Base-by-base conservation (phyloP, 2,113 vertebrate species). In the Zosterops japonicus region DNA sequence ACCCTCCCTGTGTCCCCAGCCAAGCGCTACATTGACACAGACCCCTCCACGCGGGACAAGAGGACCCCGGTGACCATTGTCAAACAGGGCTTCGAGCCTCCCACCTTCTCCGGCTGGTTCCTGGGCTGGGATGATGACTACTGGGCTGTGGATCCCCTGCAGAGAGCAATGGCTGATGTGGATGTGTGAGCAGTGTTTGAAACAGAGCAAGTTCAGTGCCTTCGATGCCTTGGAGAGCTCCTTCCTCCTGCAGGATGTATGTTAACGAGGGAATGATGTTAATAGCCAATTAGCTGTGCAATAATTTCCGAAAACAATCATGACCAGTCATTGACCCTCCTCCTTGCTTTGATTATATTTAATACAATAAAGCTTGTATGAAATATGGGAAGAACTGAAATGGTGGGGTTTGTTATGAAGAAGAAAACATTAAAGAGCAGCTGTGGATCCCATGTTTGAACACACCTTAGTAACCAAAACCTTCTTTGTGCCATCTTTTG, bases 31-130 rank as follows among this genome's bases (percentile, higher is more conserved):
- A 99, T 99, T 0, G 98, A 99, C 92, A 99, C 99, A 0, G 99
- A 99, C 47, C 99, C 99, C 0, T 98, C 99, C 55, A 99, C 97
- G 87, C 97, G 99, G 3, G 99, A 99, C 68, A 94, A 65, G 76
- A 95, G 99, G 67, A 99, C 99, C 2, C 98, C 99, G 1, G 97
- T 99, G 76, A 98, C 98, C 0, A 91, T 98, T 2, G 96, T 99
- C 87, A 99, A 99, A 72, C 99, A 99, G 94, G 97, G 98, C 47
- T 98, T 97, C 1, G 99, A 99, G 96, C 99, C 99, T 0, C 99
- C 99, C 7, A 99, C 99, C 24, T 99, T 99, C 92, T 98, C 98
- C 0, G 99, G 99, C 92, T 99, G 99, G 99, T 99, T 99, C 98
- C 98, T 99, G 77, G 99, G 99, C 94, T 99, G 99, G 99, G 99